phyloP scores from a whole-genome alignment of 1,140 invertebrate species.

The Aleiodes sp. region DNA sequence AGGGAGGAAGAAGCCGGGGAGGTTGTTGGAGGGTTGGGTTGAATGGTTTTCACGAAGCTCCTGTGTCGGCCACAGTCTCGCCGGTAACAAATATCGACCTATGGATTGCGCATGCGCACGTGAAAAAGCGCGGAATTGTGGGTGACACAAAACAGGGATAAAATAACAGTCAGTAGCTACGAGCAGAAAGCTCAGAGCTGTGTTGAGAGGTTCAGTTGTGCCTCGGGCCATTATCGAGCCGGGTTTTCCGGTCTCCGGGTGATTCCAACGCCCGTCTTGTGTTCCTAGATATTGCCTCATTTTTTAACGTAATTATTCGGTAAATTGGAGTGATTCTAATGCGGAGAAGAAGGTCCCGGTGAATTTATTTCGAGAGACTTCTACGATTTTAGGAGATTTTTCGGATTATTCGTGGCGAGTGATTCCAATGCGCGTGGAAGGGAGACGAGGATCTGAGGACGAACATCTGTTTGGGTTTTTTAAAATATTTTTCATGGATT shows the following conservation, averaged over 20 bases:
- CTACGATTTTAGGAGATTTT: too few relatives aligned
- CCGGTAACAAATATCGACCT: constrained; percentile 32
- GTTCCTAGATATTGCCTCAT: neutral
- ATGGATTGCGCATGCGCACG: constrained; percentile 36
- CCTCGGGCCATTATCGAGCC: constrained; percentile 6
- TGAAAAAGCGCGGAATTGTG: constrained; percentile 42
- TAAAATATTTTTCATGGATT: neutral
- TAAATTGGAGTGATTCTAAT: too few relatives aligned
- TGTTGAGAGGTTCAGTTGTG: constrained; percentile 14
- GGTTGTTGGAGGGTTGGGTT: neutral
- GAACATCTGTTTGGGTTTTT: neutral
- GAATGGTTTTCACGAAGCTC: neutral
- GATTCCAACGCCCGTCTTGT: constrained; percentile 23
- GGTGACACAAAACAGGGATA: neutral
- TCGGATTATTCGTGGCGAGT: constrained; percentile 32
- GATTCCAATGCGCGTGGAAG: constrained; percentile 58
- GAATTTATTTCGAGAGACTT: too few relatives aligned
- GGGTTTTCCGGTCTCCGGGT: constrained; percentile 4
- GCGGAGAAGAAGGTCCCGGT: too few relatives aligned
- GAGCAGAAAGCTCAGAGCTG: constrained; percentile 25
- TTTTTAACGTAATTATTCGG: too few relatives aligned
- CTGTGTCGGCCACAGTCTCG: neutral
- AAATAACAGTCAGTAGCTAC: neutral
- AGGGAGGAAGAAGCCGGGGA: neutral
- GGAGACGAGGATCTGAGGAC: neutral